Base-by-base conservation (phyloP, 1,140 invertebrate genomes). In the Hyposmocoma kahamanoa region DNA sequence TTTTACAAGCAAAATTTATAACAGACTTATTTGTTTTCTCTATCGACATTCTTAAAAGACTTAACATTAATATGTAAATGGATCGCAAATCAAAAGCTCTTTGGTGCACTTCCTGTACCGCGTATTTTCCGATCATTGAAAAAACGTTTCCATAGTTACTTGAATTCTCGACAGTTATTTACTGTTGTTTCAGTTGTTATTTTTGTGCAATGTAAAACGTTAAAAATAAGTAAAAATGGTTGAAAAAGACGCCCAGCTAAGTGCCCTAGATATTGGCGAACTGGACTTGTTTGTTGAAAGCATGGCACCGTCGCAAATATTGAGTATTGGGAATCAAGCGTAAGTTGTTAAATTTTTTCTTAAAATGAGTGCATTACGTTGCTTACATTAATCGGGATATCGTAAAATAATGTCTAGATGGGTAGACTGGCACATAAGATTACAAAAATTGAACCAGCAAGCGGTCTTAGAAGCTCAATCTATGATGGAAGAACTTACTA, bases 381-480 rank as follows among this genome's bases (percentile, higher is more conserved):
- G 30, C 9, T 41, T 43, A 43, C 15, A 22, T 8, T 28, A 15
- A 10, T 38, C 18, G 24, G 13, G 32, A n/a, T n/a, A 42, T 44
- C 36, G 4, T 34, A 3, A 26, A 44, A 11, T 44, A 24, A 43
- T 47, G 61, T 57, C 15, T 36, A 87, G 92, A 39, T 95, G 93
- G 93, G 82, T 94, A 30, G 92, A 94, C 62, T 91, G 90, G 74
- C 93, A 95, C 60, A 91, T 93, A 63, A 88, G 90, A 56, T 71
- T 95, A 2, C 90, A 94, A 57, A 91, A 94, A 70, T 67, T 95
- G n/a, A 92, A 92, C 55, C 92, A 95, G 70, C 92, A 95, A 87
- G 92, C 92, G 22, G 88, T 92, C 54, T 80, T 94, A 17, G 93
- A 95, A 84, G 91, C 92, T 17, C 87, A 83, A 10, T 82, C 85